Conservation (phyloP, 2,113 vertebrate genomes). For the Uria aalge region DNA sequence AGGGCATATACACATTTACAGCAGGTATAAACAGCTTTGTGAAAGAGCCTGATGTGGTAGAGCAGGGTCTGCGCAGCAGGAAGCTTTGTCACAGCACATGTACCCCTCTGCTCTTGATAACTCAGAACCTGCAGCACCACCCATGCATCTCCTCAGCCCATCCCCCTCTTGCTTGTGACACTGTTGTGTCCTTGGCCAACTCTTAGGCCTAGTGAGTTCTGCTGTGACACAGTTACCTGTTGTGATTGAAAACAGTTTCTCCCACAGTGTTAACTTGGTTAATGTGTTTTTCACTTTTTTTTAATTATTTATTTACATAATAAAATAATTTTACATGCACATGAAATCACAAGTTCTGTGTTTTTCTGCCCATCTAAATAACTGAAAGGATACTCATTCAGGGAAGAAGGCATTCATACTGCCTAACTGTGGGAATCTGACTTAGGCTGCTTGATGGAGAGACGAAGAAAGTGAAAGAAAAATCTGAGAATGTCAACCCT, state of each 20-base stretch:
- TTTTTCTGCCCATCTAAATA: background rate
- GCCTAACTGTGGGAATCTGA: background rate
- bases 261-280: background rate
- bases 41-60: background rate
- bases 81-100: background rate
- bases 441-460: background rate
- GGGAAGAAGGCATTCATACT: background rate
- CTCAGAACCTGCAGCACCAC: background rate
- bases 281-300: background rate
- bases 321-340: background rate
- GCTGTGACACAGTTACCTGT: background rate
- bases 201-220: background rate
- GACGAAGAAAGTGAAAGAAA: background rate
- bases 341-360: background rate
- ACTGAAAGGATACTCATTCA: background rate
- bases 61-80: background rate
- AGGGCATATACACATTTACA: background rate
- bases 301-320: background rate
- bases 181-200: background rate
- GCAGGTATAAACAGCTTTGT: background rate
- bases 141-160: background rate
- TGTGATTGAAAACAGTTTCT: background rate
- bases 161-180: background rate
- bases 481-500: background rate
- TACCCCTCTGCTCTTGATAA: background rate